A percentile compares a stretch with the other conserved stretches of the same genome.
These are phyloP conservation scores for Unio delphinus DNA, from an alignment of 2,888 invertebrate species.

Conservation along the genomic window DNA sequence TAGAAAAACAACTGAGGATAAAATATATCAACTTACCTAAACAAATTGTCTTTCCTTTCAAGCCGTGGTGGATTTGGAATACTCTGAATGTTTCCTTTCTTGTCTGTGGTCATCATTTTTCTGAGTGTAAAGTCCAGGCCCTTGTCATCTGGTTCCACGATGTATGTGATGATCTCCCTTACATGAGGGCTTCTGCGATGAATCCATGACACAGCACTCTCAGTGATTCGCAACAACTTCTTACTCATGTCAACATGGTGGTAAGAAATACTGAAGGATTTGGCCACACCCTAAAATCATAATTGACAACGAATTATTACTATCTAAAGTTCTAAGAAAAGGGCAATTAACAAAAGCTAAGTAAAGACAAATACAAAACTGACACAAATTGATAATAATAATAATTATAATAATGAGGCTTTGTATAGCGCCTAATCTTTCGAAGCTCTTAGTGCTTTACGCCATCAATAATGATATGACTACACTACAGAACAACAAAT, in stretches of 20 bases:
- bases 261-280: constrained; percentile 69
- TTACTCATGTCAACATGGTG: constrained; percentile 67
- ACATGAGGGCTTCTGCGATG: constrained; percentile 65
- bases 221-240: constrained; percentile 67
- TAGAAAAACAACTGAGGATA: too few species aligned
- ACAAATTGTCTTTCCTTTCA: constrained; percentile 69
- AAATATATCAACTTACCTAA: constrained; percentile 52
- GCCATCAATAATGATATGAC: too few species aligned
- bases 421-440: too few species aligned
- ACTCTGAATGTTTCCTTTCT: constrained; percentile 55
- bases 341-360: not conserved
- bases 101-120: constrained; percentile 66
- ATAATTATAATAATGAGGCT: too few species aligned
- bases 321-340: not conserved
- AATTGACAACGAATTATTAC: not conserved
- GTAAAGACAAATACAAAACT: too few species aligned
- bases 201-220: constrained; percentile 70
- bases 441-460: too few species aligned
- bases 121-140: constrained; percentile 62
- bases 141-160: constrained; percentile 66
- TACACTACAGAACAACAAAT: too few species aligned
- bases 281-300: constrained; percentile 66
- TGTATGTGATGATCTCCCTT: constrained; percentile 63
- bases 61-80: constrained; percentile 59
- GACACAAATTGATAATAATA: too few species aligned